phyloP scores from a whole-genome alignment of 2,888 invertebrate genomes.

The Epinotia ramella region DNA sequence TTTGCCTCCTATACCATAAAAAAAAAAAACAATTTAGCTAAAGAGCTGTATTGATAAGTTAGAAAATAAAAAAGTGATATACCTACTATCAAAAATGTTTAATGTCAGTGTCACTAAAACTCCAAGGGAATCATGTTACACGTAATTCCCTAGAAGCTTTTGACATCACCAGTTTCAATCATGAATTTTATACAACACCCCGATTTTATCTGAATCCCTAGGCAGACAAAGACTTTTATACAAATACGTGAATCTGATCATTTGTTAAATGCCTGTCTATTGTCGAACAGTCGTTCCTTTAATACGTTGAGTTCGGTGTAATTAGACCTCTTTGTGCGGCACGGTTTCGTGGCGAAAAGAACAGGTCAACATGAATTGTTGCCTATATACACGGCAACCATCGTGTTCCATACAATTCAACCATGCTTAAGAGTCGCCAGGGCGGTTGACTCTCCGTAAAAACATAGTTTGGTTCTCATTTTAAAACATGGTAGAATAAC shows the following conservation, averaged over 20 bases:
- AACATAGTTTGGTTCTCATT: too few relatives aligned
- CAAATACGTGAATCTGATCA: slow-evolving; percentile 12
- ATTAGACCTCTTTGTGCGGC: too few relatives aligned
- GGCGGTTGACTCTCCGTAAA: too few relatives aligned
- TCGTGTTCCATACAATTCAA: too few relatives aligned
- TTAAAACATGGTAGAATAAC: too few relatives aligned
- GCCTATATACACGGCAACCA: too few relatives aligned
- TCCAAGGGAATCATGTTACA: slow-evolving; percentile 1
- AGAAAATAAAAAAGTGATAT: background rate
- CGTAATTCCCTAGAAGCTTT: slow-evolving; percentile 17
- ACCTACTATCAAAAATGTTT: background rate
- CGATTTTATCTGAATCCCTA: slow-evolving; percentile 25
- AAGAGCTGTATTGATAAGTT: background rate
- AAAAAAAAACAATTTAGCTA: too few relatives aligned
- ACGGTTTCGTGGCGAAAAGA: too few relatives aligned
- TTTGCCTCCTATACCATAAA: too few relatives aligned
- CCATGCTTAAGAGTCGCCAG: too few relatives aligned
- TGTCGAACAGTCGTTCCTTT: background rate
- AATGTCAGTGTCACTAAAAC: background rate
- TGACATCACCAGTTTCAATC: slow-evolving; percentile 34
- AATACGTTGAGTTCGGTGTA: too few relatives aligned
- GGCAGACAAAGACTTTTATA: slow-evolving; percentile 17
- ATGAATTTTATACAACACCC: slow-evolving; percentile 30
- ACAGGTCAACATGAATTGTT: too few relatives aligned
- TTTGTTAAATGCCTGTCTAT: slow-evolving; percentile 18